A percentile compares a stretch with the other conserved stretches of the same genome.
These are phyloP conservation scores for Gopherus flavomarginatus DNA, from an alignment of 2,113 vertebrate species.

Conservation along the genomic window DNA sequence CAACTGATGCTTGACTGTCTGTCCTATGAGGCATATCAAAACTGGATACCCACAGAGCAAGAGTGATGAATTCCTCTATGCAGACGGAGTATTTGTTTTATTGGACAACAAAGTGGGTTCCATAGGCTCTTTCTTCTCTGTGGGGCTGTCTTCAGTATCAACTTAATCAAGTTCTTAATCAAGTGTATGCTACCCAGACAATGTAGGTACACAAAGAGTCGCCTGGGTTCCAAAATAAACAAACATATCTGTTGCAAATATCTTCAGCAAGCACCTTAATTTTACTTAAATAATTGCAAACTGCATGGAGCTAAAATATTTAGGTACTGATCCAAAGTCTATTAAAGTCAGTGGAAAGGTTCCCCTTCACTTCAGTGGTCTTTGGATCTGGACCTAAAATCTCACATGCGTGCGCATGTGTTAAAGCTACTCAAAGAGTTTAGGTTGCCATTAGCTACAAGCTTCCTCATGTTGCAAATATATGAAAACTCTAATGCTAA, in stretches of 20 bases:
- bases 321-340: neutral
- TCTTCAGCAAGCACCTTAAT: neutral
- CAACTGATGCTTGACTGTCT: neutral
- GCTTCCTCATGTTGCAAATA: rapidly evolving
- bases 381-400: neutral
- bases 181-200: neutral
- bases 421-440: neutral
- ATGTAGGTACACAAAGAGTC: neutral
- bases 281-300: neutral
- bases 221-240: neutral
- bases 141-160: neutral
- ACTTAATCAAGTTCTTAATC: neutral
- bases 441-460: neutral
- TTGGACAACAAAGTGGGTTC: neutral
- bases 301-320: neutral
- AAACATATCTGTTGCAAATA: neutral
- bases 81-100: neutral
- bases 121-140: neutral
- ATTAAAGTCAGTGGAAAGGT: neutral
- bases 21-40: neutral
- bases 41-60: neutral
- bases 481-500: rapidly evolving
- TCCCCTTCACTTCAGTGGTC: neutral
- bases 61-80: constrained; percentile 13
- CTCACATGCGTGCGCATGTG: neutral